phyloP scores from a whole-genome alignment of 1,140 invertebrate species.

The Panonychus citri region DNA sequence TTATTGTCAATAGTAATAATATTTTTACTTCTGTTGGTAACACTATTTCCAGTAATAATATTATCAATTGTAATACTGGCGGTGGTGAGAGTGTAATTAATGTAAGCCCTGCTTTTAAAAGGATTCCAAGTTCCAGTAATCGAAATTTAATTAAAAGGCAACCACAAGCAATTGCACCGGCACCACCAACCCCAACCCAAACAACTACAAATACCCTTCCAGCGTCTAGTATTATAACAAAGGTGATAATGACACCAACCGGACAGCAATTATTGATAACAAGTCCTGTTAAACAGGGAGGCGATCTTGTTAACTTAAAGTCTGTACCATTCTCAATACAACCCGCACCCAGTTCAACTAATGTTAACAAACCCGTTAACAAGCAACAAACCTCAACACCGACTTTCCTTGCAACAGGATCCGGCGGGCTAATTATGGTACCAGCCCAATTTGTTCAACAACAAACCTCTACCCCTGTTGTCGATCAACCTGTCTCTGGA shows the following conservation, averaged over 20 bases:
- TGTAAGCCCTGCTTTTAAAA: no score
- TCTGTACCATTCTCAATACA: no score
- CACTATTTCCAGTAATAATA: no score
- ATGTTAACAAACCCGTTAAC: no score
- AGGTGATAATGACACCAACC: background rate
- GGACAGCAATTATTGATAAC: background rate
- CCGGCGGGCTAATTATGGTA: slow-evolving; percentile 1
- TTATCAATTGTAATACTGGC: no score
- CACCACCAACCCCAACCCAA: background rate
- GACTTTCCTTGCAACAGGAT: no score
- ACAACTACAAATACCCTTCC: background rate
- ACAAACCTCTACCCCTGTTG: background rate
- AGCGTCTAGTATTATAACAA: background rate
- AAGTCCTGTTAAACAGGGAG: background rate
- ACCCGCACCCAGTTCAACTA: no score
- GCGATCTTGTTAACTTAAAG: no score
- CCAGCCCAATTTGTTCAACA: background rate
- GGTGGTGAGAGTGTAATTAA: no score
- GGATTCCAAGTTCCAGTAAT: background rate
- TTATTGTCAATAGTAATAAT: no score
- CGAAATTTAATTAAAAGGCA: background rate
- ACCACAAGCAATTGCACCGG: background rate
- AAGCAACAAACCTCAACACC: no score
- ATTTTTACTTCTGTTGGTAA: no score
- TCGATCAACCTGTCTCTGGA: background rate